These are phyloP conservation scores for Drosophila paulistorum DNA, from an alignment of 1,140 invertebrate genomes.

Conservation along the genomic window DNA sequence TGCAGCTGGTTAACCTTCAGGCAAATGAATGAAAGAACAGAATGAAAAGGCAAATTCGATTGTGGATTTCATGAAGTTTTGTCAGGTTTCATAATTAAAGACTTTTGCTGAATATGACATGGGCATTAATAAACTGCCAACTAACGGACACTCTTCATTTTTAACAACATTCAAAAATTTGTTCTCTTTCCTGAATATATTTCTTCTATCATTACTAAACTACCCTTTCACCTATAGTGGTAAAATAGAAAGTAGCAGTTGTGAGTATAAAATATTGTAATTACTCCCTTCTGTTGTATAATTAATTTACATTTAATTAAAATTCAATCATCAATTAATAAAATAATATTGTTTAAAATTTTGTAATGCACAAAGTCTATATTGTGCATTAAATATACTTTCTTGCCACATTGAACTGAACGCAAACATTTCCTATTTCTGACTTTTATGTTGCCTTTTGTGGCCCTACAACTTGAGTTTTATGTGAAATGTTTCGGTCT, in stretches of 20 bases:
- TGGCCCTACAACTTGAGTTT: conserved; percentile 45
- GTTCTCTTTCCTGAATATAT: too few relatives aligned
- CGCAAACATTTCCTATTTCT: conserved; percentile 50
- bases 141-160: not conserved
- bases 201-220: not conserved
- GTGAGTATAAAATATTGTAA: not conserved
- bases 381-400: conserved; percentile 47
- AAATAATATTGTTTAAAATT: conserved; percentile 16
- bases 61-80: not conserved
- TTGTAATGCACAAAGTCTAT: conserved; percentile 18
- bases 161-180: too few relatives aligned
- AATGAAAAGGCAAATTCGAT: not conserved
- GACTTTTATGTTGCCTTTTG: conserved; percentile 73
- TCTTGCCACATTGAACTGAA: conserved; percentile 54
- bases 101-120: not conserved
- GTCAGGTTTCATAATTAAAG: not conserved
- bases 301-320: not conserved
- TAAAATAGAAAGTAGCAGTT: not conserved
- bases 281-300: not conserved
- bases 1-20: not conserved
- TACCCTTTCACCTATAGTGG: not conserved
- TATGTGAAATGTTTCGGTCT: conserved; percentile 66
- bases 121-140: not conserved
- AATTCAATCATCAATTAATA: not conserved
- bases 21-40: not conserved